These are phyloP conservation scores for Brachionichthys hirsutus DNA, from an alignment of 2,113 vertebrate genomes.

Conservation along the genomic window DNA sequence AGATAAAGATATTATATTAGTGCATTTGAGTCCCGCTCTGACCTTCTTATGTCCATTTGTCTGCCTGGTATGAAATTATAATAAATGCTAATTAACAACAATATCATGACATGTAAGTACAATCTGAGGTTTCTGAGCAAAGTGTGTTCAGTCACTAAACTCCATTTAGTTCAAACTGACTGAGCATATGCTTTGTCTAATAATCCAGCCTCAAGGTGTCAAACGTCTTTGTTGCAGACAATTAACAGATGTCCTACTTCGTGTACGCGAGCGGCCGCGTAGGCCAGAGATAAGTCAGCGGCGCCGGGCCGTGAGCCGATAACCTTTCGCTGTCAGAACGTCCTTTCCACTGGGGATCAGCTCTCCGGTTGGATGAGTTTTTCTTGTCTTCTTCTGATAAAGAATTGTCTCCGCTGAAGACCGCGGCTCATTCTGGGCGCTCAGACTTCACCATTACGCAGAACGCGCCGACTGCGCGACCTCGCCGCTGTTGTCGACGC, in stretches of 20 bases:
- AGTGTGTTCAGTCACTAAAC: too few relatives aligned
- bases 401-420: constrained; percentile 17
- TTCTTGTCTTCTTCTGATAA: constrained; percentile 57
- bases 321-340: constrained; percentile 32
- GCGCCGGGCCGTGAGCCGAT: constrained; percentile 19
- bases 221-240: constrained; percentile 1
- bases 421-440: constrained; percentile 21
- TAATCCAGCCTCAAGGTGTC: constrained; percentile 2
- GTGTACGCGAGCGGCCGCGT: constrained; percentile 17
- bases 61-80: too few relatives aligned
- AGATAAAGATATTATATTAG: too few relatives aligned
- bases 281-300: constrained; percentile 5
- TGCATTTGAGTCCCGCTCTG: too few relatives aligned
- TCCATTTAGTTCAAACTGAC: too few relatives aligned
- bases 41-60: too few relatives aligned
- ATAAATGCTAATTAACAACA: too few relatives aligned
- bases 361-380: constrained; percentile 47
- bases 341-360: constrained; percentile 33
- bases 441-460: constrained; percentile 40
- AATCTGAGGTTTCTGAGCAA: too few relatives aligned
- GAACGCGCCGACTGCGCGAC: constrained; percentile 16
- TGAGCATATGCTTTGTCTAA: neutral
- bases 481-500: constrained; percentile 46
- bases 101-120: too few relatives aligned
- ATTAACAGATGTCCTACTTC: constrained; percentile 14